Evolutionary conservation across 2,113 vertebrate species (phyloP), one percentile per base, ranked within the genome.

Genomic region (Hippopotamus amphibius): DNA sequence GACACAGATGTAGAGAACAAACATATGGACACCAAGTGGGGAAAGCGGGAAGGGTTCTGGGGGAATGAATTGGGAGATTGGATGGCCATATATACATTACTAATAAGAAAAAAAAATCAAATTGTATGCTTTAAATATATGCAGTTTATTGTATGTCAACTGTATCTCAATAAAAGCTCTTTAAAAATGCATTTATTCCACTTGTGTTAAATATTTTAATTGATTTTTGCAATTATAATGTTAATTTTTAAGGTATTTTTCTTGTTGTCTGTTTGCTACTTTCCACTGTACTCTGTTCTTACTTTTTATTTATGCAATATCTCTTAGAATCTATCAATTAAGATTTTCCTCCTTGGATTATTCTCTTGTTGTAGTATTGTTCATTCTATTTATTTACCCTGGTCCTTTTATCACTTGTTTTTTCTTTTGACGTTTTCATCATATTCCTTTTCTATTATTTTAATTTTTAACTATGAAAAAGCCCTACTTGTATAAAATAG

Each of bases 151-250:
- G 37, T 37, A 37, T 37, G 37, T 37, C 37, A 37, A 37, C 37
- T 37, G 37, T 37, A 37, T 37, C 37, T 37, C 37, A 37, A 37
- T 37, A 37, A 37, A 37, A 37, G 37, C 37, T 37, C 37, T 37
- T 37, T 37, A 37, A 37, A 76, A 76, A 76, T 3, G 13, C 28
- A 61, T 37, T 48, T 90, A 91, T 66, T 53, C 17, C 66, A n/a
- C 12, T 12, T 24, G 37, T 48, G 9, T 37, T 95, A 93, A 77
- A 50, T 69, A 77, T 92, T 93, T 76, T 80, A 84, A 97, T 85
- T 81, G 17, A 57, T 33, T 91, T 88, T 28, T 50, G 22, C 8
- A 95, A 90, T 28, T 79, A 16, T 43, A 77, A 66, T 43, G 55
- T 61, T 93, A 33, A 86, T 83, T 90, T 92, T 84, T 68, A 53